These are phyloP conservation scores for Spheniscus mendiculus DNA, from an alignment of 2,113 vertebrate species.

Conservation along the genomic window DNA sequence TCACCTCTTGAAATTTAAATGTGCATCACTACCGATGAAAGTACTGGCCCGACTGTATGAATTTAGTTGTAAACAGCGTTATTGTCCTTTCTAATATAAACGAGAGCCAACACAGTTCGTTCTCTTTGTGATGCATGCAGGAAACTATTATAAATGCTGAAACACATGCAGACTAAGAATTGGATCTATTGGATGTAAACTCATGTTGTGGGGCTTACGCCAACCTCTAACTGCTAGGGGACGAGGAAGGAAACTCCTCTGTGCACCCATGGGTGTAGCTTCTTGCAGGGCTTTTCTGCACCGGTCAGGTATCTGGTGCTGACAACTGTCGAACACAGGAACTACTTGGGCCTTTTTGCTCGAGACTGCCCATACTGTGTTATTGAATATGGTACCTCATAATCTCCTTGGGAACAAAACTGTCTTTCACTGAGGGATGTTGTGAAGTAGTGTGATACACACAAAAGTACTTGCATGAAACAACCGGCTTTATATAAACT, in stretches of 20 bases:
- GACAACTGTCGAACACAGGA: not conserved
- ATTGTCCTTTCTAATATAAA: not conserved
- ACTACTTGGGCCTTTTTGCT: not conserved
- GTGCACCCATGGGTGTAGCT: not conserved
- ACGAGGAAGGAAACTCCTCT: not conserved
- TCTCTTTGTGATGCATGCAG: not conserved
- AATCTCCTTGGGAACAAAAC: not conserved
- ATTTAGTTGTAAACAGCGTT: not conserved
- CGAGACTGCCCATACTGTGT: not conserved
- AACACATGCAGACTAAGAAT: not conserved
- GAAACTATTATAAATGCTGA: not conserved
- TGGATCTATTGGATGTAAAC: not conserved
- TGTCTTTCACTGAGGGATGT: not conserved
- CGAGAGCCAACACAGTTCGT: not conserved
- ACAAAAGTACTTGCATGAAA: not conserved
- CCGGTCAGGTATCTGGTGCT: not conserved
- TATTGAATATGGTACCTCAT: not conserved
- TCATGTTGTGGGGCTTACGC: not conserved
- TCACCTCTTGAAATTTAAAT: not conserved
- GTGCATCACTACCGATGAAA: not conserved
- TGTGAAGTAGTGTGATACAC: not conserved
- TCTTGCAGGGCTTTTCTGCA: not conserved
- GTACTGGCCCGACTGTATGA: not conserved
- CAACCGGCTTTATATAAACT: not conserved
- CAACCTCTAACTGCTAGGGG: not conserved